Base-by-base conservation (phyloP, 64 coral and sea anemone species). In the Pachyseris speciosa region DNA sequence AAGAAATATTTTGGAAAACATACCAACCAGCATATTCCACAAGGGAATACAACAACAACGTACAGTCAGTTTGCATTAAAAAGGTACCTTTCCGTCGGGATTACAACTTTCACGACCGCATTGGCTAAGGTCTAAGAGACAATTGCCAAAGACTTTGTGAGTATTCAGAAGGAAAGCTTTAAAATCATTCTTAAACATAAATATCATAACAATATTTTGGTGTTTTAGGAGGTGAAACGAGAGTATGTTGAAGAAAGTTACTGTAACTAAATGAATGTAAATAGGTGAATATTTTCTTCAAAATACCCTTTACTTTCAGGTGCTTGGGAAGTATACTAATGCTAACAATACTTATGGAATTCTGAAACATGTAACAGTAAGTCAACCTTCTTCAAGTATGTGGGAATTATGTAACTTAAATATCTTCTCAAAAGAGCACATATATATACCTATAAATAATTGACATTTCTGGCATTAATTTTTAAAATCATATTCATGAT, bases 101-200 rank as follows among this genome's bases (percentile, higher is more conserved):
- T 99, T 95, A 99, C 97, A 99, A 99, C 97, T 99, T 99, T 99
- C 94, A 99, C 97, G 92, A 99, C 94, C 84, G 97, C 97, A 84
- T 99, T 99, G 94, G 97, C 97, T 99, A 99, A 92, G 70, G 97
- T 99, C 97, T 99, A 99, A 94, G 95, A 94, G 93, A 90, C 91
- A 99, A 95, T 99, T 95, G 90, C 97, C 97, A 99, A 99, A 94
- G 84, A 93, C 85, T 92, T 93, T 84, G 93, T 99, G 86, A 99
- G 97, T 99, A 99, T 81, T 87, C 29, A 83, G 73, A 39, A 68
- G 78, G 87, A 64, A 45, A 93, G 84, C 91, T 70, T 55, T 15
- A 52, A 24, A 81, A 71, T 22, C 34, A 68, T 5, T 8, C 15
- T 22, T 22, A 71, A 36, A 15, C 19, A n/a, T 71, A 33, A 34